Evolutionary conservation across 1,140 invertebrate genomes (phyloP).

Genomic region (Chironomus tepperi): DNA sequence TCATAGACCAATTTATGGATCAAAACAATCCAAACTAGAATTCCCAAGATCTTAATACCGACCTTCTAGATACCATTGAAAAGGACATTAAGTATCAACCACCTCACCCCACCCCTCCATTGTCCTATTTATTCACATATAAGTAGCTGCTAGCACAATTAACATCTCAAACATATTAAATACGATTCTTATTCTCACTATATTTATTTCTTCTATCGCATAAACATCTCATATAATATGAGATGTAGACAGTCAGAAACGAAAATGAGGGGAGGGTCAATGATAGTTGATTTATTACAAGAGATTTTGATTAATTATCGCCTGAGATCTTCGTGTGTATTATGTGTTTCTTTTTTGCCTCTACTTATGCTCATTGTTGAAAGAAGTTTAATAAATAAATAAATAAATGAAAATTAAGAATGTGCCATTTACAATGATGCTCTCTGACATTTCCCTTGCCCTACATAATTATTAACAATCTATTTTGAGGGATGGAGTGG

Average conservation of each 20-base stretch:
- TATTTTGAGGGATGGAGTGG: background rate
- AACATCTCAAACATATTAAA: slow-evolving; percentile 24
- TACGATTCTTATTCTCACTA: background rate
- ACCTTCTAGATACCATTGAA: background rate
- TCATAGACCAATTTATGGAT: too few relatives aligned
- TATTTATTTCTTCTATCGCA: background rate
- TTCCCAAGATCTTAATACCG: too few relatives aligned
- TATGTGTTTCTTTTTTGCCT: background rate
- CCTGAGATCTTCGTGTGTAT: background rate
- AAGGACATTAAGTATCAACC: slow-evolving; percentile 5
- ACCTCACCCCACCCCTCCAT: background rate
- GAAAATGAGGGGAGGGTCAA: slow-evolving; percentile 8
- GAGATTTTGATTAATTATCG: slow-evolving; percentile 23
- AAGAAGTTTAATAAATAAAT: slow-evolving; percentile 10
- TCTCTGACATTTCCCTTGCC: background rate
- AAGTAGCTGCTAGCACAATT: slow-evolving; percentile 20
- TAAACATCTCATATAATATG: background rate
- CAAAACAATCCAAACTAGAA: too few relatives aligned
- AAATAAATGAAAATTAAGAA: slow-evolving; percentile 19
- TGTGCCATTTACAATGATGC: background rate
- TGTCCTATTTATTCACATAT: background rate
- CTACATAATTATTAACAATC: background rate
- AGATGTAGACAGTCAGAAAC: background rate
- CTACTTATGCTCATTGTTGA: background rate
- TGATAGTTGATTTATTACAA: slow-evolving; percentile 20